phyloP scores from a whole-genome alignment of 2,797 vertebrate genomes.

The Chrysocyon brachyurus region DNA sequence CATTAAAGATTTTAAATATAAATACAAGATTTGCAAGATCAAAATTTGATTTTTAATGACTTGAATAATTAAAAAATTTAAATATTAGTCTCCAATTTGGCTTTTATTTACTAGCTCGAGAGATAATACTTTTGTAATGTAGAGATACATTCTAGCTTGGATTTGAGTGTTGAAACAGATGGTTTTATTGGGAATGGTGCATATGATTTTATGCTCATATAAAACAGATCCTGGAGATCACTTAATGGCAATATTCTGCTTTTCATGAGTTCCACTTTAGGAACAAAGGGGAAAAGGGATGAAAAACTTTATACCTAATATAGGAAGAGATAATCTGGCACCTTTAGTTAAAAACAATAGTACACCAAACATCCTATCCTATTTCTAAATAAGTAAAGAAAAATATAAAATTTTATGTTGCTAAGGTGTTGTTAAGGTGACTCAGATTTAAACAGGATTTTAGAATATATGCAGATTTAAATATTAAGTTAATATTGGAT shows the following conservation, averaged over 20 bases:
- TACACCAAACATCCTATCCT: background rate
- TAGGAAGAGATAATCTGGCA: background rate
- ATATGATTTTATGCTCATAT: background rate
- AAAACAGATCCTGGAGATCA: background rate
- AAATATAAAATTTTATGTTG: constrained; percentile 34
- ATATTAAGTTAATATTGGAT: constrained; percentile 15
- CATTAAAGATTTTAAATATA: constrained; percentile 34
- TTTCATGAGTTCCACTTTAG: background rate
- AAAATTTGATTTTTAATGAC: constrained; percentile 65
- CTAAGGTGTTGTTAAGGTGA: background rate
- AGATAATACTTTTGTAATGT: background rate
- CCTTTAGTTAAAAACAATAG: constrained; percentile 41
- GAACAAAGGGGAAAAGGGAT: background rate
- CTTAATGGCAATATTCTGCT: background rate
- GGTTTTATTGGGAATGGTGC: background rate
- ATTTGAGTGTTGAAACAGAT: background rate
- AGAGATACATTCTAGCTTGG: background rate
- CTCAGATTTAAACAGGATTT: constrained; percentile 41
- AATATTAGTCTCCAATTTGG: background rate
- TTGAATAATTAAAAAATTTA: constrained; percentile 13
- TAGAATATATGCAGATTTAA: constrained; percentile 30
- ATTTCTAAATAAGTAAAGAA: constrained; percentile 39
- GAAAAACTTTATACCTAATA: background rate
- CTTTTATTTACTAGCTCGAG: background rate
- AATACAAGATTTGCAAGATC: background rate